Conservation (phyloP, 2,888 invertebrate genomes). For the Yponomeuta sedellus region DNA sequence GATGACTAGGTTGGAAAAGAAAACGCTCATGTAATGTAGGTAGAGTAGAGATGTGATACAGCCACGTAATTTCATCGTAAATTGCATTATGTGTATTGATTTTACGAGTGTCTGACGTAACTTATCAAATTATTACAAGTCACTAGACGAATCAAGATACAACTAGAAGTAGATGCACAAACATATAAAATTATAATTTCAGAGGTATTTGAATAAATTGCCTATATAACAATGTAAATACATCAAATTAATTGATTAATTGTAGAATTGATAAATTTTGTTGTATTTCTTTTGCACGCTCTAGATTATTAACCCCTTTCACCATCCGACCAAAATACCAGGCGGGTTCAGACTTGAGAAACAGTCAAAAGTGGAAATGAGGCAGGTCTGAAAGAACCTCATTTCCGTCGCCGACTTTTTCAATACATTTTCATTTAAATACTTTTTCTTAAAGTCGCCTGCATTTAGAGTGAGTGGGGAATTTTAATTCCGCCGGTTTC, state of each 20-base stretch:
- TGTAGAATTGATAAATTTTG: neutral
- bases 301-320: neutral
- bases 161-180: too few species aligned
- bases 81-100: too few species aligned
- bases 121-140: too few species aligned
- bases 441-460: slow-evolving; percentile 8
- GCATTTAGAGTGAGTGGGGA: neutral
- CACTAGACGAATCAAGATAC: too few species aligned
- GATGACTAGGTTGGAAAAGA: neutral
- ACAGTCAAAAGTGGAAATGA: slow-evolving; percentile 19
- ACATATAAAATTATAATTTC: too few species aligned
- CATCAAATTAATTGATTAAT: neutral
- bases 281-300: neutral
- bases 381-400: slow-evolving; percentile 3
- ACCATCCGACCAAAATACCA: neutral
- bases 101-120: too few species aligned
- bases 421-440: slow-evolving; percentile 14
- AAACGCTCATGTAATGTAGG: neutral
- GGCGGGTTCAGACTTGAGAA: slow-evolving; percentile 17
- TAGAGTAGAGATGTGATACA: neutral
- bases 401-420: slow-evolving; percentile 12
- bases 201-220: too few species aligned
- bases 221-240: too few species aligned
- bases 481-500: neutral
- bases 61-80: too few species aligned